A percentile compares a stretch with the other conserved stretches of the same genome.
phyloP scores from a whole-genome alignment of 2,888 invertebrate species.

The Peribatodes rhomboidaria region DNA sequence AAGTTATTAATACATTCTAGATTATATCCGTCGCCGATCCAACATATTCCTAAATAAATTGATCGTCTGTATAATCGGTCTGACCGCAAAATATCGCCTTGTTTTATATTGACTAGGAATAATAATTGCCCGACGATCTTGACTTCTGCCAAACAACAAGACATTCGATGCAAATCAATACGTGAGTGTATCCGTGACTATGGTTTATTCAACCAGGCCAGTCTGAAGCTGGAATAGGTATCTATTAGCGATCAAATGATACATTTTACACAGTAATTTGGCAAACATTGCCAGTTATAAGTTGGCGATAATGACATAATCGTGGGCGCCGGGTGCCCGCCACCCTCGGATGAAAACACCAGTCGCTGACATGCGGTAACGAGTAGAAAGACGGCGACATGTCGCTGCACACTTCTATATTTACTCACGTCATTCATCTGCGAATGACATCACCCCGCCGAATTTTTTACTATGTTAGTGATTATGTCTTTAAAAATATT shows the following conservation, averaged over 20 bases:
- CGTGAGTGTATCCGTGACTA: conserved; percentile 1
- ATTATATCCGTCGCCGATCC: no score
- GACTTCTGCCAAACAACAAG: not conserved
- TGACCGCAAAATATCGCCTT: not conserved
- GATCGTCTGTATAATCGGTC: not conserved
- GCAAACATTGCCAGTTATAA: no score
- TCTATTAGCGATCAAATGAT: no score
- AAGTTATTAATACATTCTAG: no score
- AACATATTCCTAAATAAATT: no score
- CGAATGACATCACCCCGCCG: conserved; percentile 26
- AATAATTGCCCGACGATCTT: not conserved
- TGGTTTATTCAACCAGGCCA: not conserved
- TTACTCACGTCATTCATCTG: conserved; percentile 24
- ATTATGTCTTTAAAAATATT: conserved; percentile 33
- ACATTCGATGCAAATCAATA: conserved; percentile 4
- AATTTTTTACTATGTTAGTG: conserved; percentile 23
- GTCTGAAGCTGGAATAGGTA: not conserved
- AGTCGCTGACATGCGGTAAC: not conserved
- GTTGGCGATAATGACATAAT: not conserved
- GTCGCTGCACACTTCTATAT: conserved; percentile 20
- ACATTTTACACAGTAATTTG: no score
- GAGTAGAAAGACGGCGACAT: not conserved
- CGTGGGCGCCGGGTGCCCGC: not conserved
- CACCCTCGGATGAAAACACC: not conserved
- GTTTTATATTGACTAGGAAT: not conserved